Base-by-base conservation (phyloP, 2,113 vertebrate species). In the Scalopus aquaticus region DNA sequence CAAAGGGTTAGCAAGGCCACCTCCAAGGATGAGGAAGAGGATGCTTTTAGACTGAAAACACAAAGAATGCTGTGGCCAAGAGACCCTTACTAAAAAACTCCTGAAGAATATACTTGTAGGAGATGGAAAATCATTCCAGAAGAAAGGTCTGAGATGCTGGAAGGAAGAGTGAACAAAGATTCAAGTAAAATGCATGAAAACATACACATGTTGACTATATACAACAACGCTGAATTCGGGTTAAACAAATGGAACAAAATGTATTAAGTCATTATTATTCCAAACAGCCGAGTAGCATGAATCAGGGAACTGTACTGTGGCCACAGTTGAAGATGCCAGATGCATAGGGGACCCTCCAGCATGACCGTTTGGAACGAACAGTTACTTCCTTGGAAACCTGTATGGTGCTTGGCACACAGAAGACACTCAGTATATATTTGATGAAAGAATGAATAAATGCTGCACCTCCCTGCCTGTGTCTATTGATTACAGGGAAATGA, bases 361-460 rank as follows among this genome's bases (percentile, higher is more conserved):
- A 1, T 0, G 0, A 0, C 0, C 6, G 35, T 35, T 8, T 15
- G 65, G 30, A 26, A 20, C 11, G 70, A 49, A 42, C 4, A n/a
- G 42, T 72, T 4, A 73, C 30, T 32, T 70, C 91, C 60, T 28
- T 56, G 91, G 56, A 65, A 19, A 76, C 37, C 35, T 58, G 80
- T 32, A 28, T 13, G 0, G 20, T 3, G n/a, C 32, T 2, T 79
- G 82, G 70, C 81, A 88, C 39, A 35, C 0, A 35, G 35, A 28
- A 74, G 28, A 54, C 62, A 9, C 60, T 44, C 44, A 2, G 22
- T 4, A 17, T 5, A 51, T 10, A 39, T 19, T 0, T 74, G 76
- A 30, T 17, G 64, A 44, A 76, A 87, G 77, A 64, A n/a, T 6
- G 44, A 60, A 3, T 3, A 65, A 20, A 12, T 11, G 16, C 72